Evolutionary conservation across 2,113 vertebrate species (phyloP).

Genomic region (Gavialis gangeticus): DNA sequence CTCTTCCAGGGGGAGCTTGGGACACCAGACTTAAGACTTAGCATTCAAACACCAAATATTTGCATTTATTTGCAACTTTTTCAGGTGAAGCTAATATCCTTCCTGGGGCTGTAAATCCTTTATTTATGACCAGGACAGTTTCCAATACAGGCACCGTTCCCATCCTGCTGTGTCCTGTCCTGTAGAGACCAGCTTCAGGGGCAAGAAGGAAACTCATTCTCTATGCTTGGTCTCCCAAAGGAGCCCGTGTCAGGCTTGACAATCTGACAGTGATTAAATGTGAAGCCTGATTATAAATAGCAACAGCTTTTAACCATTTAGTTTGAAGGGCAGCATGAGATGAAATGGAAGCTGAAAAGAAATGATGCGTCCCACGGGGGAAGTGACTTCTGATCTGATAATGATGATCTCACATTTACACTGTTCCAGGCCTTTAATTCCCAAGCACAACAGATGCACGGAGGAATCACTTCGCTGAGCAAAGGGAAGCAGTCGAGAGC

Average conservation of each 20-base stretch:
- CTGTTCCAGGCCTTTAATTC: background rate
- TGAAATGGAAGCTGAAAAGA: background rate
- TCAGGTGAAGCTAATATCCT: slow-evolving; percentile 17
- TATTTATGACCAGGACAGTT: slow-evolving; percentile 47
- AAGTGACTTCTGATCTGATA: background rate
- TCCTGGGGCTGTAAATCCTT: background rate
- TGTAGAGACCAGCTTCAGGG: background rate
- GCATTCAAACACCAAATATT: background rate
- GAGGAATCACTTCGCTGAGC: background rate
- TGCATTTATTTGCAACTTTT: slow-evolving; percentile 13
- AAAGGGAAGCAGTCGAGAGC: background rate
- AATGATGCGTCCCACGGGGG: background rate
- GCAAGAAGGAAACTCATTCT: background rate
- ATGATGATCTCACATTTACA: background rate
- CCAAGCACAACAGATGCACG: background rate
- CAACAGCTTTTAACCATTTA: background rate
- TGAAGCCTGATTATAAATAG: slow-evolving; percentile 31
- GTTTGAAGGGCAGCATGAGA: background rate
- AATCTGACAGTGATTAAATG: slow-evolving; percentile 58
- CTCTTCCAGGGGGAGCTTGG: background rate
- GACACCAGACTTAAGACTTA: background rate
- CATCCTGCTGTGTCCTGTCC: background rate
- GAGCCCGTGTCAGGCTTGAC: background rate
- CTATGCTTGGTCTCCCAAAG: background rate
- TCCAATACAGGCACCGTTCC: background rate